Base-by-base conservation (phyloP, 2,113 vertebrate species). In the Oryzias curvinotus region DNA sequence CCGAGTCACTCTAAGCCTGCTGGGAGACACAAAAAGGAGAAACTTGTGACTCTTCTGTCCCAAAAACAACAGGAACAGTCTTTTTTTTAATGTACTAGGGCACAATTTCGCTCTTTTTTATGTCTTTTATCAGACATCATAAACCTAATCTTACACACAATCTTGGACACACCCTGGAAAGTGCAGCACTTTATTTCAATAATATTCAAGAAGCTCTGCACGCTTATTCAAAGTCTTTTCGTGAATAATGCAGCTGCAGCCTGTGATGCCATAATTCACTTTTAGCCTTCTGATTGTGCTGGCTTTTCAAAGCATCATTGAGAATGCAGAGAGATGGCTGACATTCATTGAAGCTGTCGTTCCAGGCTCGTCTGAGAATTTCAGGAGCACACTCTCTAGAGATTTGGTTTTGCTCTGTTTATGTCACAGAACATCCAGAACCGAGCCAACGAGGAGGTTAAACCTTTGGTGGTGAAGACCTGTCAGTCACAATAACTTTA, bases 261-360 rank as follows among this genome's bases (percentile, higher is more conserved):
- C 52, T 57, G 57, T 57, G 62, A 42, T 77, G 52, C 51, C 36
- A 42, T 64, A 49, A 84, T 82, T 84, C 75, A 18, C 30, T 58
- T 82, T 81, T 82, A 74, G 85, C 62, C 28, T 17, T 65, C 48
- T 57, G 54, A 81, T 76, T 81, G 59, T 75, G 47, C 50, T 14
- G 61, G 30, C 42, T 49, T 54, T 71, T 79, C 49, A 71, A 68
- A 77, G 65, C 45, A 68, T 70, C 36, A 36, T 36, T 36, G 36
- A 69, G 80, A 84, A 89, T 82, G 66, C 70, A 80, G 57, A 65
- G 65, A 52, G 77, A 55, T 52, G 17, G 57, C 52, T 79, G 65
- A 59, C 68, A 70, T 59, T 56, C 44, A 53, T 70, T 30, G 49
- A 52, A 73, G 48, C 47, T 67, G 57, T 63, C 46, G 50, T 66